Conservation (phyloP, 2,888 invertebrate genomes). For the Blastobasis adustella region DNA sequence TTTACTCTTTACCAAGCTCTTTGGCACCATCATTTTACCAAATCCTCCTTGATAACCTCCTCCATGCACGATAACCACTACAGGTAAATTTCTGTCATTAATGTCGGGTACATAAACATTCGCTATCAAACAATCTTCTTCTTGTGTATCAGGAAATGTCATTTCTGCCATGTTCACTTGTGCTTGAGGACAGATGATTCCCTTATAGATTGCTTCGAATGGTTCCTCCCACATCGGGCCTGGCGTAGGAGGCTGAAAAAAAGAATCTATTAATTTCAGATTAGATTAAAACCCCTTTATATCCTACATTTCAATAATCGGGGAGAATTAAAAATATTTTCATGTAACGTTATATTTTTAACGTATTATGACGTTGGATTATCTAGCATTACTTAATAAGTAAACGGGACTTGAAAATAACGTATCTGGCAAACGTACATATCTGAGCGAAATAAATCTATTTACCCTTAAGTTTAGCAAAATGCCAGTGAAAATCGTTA, state of each 20-base stretch:
- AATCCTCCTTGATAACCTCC: slow-evolving; percentile 25
- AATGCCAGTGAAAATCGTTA: no score
- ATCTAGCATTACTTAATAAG: no score
- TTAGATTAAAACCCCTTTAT: no score
- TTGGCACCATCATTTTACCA: slow-evolving; percentile 14
- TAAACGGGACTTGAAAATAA: no score
- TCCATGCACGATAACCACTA: slow-evolving; percentile 28
- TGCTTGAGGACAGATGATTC: slow-evolving; percentile 28
- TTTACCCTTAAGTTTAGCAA: no score
- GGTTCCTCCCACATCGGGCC: slow-evolving; percentile 25
- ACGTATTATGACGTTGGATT: no score
- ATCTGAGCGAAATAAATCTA: no score
- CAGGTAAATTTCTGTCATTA: slow-evolving; percentile 21
- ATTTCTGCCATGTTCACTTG: slow-evolving; percentile 16
- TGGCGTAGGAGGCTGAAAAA: slow-evolving; percentile 32
- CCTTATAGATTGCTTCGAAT: slow-evolving; percentile 22
- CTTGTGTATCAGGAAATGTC: neutral
- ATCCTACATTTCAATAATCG: no score
- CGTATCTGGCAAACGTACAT: no score
- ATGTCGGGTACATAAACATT: slow-evolving; percentile 45
- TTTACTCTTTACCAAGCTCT: slow-evolving; percentile 18
- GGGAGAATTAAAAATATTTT: no score
- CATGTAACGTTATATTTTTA: no score
- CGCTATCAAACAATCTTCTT: slow-evolving; percentile 41
- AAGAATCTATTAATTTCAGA: neutral